A percentile compares a stretch with the other conserved stretches of the same genome.
These are phyloP conservation scores for Bagarius yarrelli DNA, from an alignment of 2,113 vertebrate species.

Conservation along the genomic window DNA sequence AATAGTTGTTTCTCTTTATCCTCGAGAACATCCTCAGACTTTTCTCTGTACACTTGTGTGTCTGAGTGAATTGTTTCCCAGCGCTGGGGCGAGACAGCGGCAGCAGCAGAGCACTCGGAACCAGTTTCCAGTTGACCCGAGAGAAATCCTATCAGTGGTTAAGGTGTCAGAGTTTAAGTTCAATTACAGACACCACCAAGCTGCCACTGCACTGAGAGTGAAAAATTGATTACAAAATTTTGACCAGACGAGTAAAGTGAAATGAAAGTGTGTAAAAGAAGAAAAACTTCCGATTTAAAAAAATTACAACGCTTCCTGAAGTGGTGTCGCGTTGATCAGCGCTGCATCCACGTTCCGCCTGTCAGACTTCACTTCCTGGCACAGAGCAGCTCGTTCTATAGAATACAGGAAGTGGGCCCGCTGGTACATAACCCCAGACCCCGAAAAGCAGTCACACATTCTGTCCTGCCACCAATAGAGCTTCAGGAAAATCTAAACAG, in stretches of 20 bases:
- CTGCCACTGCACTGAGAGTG: too few relatives aligned
- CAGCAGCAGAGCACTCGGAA: too few relatives aligned
- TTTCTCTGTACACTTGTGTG: too few relatives aligned
- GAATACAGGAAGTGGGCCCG: slow-evolving; percentile 45
- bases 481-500: slow-evolving; percentile 43
- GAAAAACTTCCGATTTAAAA: neutral
- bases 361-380: slow-evolving; percentile 45
- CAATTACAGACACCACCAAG: too few relatives aligned
- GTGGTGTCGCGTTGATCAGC: slow-evolving; percentile 16
- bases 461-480: slow-evolving; percentile 44
- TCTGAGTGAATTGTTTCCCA: too few relatives aligned
- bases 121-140: too few relatives aligned
- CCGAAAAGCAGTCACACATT: slow-evolving; percentile 39
- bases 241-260: neutral
- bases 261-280: neutral
- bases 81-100: too few relatives aligned
- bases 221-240: neutral
- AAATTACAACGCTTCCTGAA: slow-evolving; percentile 28
- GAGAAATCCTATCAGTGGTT: too few relatives aligned
- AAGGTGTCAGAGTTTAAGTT: too few relatives aligned
- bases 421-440: slow-evolving; percentile 38
- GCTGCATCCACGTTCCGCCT: slow-evolving; percentile 15
- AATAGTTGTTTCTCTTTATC: too few relatives aligned
- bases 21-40: too few relatives aligned
- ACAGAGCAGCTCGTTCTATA: slow-evolving; percentile 35